Percentiles rank a stretch among this genome's conserved stretches.
Evolutionary conservation across 1,140 invertebrate genomes (phyloP).

Genomic region (Tetragonula clypearis): DNA sequence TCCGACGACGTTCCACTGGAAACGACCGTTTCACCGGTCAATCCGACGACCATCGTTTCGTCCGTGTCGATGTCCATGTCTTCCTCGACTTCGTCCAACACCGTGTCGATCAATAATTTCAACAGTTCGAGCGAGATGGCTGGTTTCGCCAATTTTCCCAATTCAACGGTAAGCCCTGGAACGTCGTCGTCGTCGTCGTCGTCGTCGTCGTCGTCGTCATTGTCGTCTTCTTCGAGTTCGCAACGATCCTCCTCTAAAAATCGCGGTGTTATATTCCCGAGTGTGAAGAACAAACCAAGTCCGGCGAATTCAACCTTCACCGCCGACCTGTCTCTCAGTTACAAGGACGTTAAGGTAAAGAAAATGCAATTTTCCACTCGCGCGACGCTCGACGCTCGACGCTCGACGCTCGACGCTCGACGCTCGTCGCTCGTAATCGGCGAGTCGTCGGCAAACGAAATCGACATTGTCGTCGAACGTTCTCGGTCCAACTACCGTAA

Average conservation of each 20-base stretch:
- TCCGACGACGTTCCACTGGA: slow-evolving; percentile 72
- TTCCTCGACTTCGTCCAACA: slow-evolving; percentile 68
- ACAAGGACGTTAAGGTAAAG: slow-evolving; percentile 92
- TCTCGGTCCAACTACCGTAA: no score
- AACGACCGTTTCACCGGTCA: slow-evolving; percentile 73
- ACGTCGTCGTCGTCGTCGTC: slow-evolving; percentile 40
- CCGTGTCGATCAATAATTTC: slow-evolving; percentile 7
- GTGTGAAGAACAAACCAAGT: slow-evolving; percentile 94
- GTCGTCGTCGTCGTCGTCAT: no score
- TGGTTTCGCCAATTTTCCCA: slow-evolving; percentile 11
- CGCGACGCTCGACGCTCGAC: no score
- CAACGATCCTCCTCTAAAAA: slow-evolving; percentile 83
- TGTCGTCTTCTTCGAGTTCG: slow-evolving; percentile 64
- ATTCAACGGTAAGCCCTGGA: slow-evolving; percentile 77
- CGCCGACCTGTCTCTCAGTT: slow-evolving; percentile 86
- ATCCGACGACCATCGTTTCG: slow-evolving; percentile 60
- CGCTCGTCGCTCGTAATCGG: no score
- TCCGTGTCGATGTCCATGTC: slow-evolving; percentile 70
- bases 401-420: no score
- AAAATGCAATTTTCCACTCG: background rate
- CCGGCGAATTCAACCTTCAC: slow-evolving; percentile 91
- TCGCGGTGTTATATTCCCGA: slow-evolving; percentile 93
- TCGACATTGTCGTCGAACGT: no score
- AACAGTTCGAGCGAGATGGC: slow-evolving; percentile 63
- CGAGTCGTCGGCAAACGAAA: no score